These are phyloP conservation scores for Hydropotes inermis DNA, from an alignment of 2,113 vertebrate species.

Conservation along the genomic window DNA sequence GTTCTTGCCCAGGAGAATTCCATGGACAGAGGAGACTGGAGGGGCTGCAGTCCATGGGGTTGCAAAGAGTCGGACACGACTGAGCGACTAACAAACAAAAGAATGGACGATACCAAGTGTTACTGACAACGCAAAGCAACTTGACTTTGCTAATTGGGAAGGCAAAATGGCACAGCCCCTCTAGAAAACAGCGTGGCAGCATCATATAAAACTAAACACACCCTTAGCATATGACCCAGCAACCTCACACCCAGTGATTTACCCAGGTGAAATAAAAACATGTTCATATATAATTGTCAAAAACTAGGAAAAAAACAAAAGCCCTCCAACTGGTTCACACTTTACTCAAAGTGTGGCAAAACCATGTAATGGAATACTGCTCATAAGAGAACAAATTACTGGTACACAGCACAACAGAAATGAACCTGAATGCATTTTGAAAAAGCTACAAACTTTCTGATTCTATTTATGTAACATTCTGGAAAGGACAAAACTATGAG, in stretches of 20 bases:
- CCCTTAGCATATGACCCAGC: not conserved
- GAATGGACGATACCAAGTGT: not conserved
- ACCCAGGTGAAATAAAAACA: not conserved
- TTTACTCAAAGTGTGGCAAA: not conserved
- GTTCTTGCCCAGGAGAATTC: not conserved
- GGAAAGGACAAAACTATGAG: not conserved
- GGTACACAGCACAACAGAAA: not conserved
- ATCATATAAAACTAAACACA: not conserved
- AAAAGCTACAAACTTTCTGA: not conserved
- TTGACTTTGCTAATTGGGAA: not conserved
- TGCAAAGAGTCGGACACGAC: accelerated
- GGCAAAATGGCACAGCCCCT: not conserved
- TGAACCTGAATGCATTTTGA: not conserved
- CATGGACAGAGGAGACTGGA: not conserved
- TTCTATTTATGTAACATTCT: not conserved
- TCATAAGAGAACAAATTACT: not conserved
- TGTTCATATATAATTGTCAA: not conserved
- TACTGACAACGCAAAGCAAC: not conserved
- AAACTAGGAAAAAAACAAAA: not conserved
- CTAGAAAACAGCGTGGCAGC: not conserved
- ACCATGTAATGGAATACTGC: not conserved
- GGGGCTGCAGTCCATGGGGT: not conserved
- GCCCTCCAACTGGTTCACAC: not conserved
- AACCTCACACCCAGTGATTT: not conserved
- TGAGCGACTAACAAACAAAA: not conserved